A percentile compares a stretch with the other conserved stretches of the same genome.
Conservation (phyloP, 2,113 vertebrate genomes). For the Mormyrus iriodes region DNA sequence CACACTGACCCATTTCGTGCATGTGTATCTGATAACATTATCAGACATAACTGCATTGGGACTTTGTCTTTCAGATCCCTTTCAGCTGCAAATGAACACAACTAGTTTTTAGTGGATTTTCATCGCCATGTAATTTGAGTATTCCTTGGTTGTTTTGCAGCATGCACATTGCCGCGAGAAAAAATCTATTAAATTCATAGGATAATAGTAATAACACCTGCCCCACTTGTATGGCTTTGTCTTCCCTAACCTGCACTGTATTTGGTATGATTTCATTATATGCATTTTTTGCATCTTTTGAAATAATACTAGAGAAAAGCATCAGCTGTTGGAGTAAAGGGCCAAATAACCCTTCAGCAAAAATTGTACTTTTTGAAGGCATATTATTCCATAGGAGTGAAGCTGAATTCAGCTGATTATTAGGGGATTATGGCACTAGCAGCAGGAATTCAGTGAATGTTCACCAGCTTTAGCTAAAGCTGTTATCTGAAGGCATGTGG, state of each 20-base stretch:
- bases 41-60: neutral
- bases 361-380: neutral
- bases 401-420: constrained; percentile 6
- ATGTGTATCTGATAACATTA: neutral
- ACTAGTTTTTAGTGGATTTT: neutral
- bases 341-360: neutral
- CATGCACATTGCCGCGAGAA: neutral
- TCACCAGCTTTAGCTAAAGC: neutral
- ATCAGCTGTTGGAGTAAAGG: neutral
- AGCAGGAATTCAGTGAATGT: neutral
- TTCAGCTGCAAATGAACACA: neutral
- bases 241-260: neutral
- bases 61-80: neutral
- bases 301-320: neutral
- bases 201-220: neutral
- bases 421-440: neutral
- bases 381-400: neutral
- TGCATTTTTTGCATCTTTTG: neutral
- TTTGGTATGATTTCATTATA: neutral
- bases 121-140: neutral
- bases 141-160: neutral
- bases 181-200: constrained; percentile 1
- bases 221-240: neutral
- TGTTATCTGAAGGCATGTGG: neutral
- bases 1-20: neutral